Percentiles rank a stretch among this genome's conserved stretches.
phyloP scores from a whole-genome alignment of 2,888 invertebrate species.

The Taphrorychus bicolor region DNA sequence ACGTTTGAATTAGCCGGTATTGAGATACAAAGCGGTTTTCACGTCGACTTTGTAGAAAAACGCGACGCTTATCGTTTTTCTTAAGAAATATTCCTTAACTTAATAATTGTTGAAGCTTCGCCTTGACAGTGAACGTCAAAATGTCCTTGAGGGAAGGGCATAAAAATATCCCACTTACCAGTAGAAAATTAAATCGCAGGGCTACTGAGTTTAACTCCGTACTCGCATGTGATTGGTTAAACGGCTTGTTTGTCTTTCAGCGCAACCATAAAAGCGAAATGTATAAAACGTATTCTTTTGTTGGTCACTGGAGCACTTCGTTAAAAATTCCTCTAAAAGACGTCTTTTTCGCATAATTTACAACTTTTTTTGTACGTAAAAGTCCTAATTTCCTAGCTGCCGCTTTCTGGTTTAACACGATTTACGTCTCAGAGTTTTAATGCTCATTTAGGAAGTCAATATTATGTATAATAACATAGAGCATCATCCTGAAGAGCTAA shows the following conservation, averaged over 20 bases:
- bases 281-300: background rate
- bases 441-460: background rate
- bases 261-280: background rate
- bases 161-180: too few species aligned
- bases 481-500: too few species aligned
- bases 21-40: constrained; percentile 32
- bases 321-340: constrained; percentile 45
- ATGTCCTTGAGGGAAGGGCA: constrained; percentile 8
- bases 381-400: constrained; percentile 54
- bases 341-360: constrained; percentile 48
- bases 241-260: background rate
- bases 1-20: constrained; percentile 38
- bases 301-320: constrained; percentile 32
- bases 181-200: too few species aligned
- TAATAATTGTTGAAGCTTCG: constrained; percentile 18
- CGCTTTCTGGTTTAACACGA: constrained; percentile 55
- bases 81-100: constrained; percentile 32
- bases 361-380: constrained; percentile 50
- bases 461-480: too few species aligned
- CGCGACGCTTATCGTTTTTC: constrained; percentile 36
- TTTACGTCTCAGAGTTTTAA: constrained; percentile 39
- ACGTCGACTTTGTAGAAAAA: constrained; percentile 21
- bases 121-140: constrained; percentile 13
- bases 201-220: too few species aligned
- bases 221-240: background rate